phyloP scores from a whole-genome alignment of 2,797 vertebrate genomes.

The Meda fulgida region DNA sequence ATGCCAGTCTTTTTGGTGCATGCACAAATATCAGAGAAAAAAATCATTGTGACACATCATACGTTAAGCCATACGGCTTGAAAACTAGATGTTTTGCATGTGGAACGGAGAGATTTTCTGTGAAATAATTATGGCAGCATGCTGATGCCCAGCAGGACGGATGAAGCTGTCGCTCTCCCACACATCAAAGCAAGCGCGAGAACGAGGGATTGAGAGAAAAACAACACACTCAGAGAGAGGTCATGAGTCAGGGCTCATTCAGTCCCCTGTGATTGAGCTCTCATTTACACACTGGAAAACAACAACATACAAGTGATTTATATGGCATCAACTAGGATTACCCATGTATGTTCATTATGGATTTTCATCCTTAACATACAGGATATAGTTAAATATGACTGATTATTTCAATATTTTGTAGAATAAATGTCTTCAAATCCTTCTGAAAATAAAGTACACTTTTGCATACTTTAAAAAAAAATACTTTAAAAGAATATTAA shows the following conservation, averaged over 20 bases:
- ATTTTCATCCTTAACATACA: not conserved
- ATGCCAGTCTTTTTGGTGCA: not conserved
- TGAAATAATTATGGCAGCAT: conserved; percentile 51
- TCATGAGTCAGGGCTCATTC: not conserved
- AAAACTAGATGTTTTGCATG: conserved; percentile 38
- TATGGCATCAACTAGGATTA: not conserved
- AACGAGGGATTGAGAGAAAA: conserved; percentile 15
- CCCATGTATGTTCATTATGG: not conserved
- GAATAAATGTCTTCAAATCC: not conserved
- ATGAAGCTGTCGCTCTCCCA: conserved; percentile 17
- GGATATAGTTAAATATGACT: not conserved
- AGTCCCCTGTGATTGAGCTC: not conserved
- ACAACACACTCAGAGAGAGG: conserved; percentile 19
- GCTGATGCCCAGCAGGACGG: conserved; percentile 32
- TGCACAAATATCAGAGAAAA: not conserved
- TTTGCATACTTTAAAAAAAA: not conserved
- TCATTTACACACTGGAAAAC: not conserved
- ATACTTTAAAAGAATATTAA: not conserved
- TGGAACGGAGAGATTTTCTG: conserved; percentile 28
- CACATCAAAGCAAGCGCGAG: conserved; percentile 21
- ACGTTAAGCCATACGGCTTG: not conserved
- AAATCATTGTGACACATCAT: not conserved
- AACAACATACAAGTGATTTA: not conserved
- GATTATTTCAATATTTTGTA: not conserved
- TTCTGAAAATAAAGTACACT: not conserved